A percentile compares a stretch with the other conserved stretches of the same genome.
Conservation (phyloP, 1,140 invertebrate species). For the Alviniconcha marisindica region DNA sequence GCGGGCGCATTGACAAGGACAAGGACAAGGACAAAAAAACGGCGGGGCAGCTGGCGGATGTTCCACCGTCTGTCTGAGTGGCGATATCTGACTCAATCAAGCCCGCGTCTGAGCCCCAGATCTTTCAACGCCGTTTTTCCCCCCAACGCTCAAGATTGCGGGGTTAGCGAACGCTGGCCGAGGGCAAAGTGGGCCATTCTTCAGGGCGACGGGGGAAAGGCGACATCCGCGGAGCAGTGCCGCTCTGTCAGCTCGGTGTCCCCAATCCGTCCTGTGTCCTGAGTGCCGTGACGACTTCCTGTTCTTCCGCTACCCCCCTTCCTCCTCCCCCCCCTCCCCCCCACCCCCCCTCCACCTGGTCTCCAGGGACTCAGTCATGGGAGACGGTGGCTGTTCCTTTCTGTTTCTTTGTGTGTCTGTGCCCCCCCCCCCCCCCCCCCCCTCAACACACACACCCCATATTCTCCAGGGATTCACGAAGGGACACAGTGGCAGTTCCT, state of each 20-base stretch:
- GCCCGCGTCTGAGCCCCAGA: no score
- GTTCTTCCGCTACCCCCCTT: no score
- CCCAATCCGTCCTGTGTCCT: background rate
- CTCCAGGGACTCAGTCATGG: background rate
- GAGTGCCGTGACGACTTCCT: background rate
- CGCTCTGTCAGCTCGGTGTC: background rate
- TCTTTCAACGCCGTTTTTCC: no score
- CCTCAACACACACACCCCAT: no score
- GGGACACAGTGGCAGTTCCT: no score
- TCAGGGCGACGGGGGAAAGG: background rate
- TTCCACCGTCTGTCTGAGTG: no score
- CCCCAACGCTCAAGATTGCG: no score
- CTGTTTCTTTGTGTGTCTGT: background rate
- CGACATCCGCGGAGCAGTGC: background rate
- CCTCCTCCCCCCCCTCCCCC: no score
- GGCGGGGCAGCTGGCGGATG: conserved; percentile 21
- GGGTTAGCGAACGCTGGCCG: background rate
- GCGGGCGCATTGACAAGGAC: background rate
- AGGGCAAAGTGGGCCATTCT: background rate
- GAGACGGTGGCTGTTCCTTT: background rate
- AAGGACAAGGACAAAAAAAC: conserved; percentile 28
- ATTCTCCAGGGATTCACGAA: no score
- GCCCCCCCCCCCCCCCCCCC: no score
- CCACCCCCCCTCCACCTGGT: no score
- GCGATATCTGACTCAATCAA: no score